Evolutionary conservation across 2,888 invertebrate species (phyloP), one percentile per base, ranked within the genome.

Genomic region (Junonia oenone): DNA sequence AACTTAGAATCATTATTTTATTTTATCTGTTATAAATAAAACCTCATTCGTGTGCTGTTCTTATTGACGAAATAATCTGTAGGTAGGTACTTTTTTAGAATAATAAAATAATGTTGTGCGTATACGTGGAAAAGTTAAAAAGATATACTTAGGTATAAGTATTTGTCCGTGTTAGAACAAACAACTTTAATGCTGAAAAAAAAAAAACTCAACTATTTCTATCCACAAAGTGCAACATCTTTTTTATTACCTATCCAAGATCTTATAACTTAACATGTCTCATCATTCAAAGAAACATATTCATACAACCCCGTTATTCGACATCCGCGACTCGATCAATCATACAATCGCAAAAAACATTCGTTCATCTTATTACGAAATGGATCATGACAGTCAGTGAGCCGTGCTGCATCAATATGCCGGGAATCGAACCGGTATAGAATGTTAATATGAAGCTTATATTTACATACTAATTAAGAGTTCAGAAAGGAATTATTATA

Each of bases 371-470:
- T 40, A n/a, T 26, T 40, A 43, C 13, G 38, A 62, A 60, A 15
- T 55, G 52, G 60, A 51, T 55, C 62, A 55, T 62, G 57, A 62
- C 53, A 60, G 48, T 26, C 43, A 46, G 38, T 29, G 60, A 52
- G 26, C 56, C 61, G 49, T 40, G 17, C 19, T 40, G 43, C 22
- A 13, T 22, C 43, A 26, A 40, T 17, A 40, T 19, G 5, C 13
- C 35, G 38, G 17, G 17, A 40, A 40, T 40, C 38, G 17, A 17
- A 40, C 17, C 38, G 38, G 11, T 11, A 5, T 19, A 40, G 11
- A 19, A 40, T 40, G 17, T 9, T 19, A 19, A 11, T 40, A 4
- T 17, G 4, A 40, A 2, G 11, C 8, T 15, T 37, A 37, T 13
- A 40, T 38, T 11, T 9, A 15, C 38, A 38, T 40, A 11, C 11